Percentiles rank a stretch among this genome's conserved stretches.
These are phyloP conservation scores for Campaea margaritaria DNA, from an alignment of 2,888 invertebrate species.

Conservation along the genomic window DNA sequence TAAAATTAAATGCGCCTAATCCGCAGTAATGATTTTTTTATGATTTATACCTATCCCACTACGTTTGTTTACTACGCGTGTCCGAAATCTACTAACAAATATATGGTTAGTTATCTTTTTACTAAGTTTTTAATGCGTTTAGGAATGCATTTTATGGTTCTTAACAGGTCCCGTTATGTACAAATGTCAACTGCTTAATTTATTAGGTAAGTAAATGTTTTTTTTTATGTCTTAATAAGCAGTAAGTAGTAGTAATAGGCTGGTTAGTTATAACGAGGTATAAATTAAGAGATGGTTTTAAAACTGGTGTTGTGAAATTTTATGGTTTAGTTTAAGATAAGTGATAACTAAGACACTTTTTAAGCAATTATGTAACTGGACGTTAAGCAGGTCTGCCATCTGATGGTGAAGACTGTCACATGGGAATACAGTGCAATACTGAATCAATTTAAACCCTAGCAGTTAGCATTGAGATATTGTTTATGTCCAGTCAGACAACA, in stretches of 20 bases:
- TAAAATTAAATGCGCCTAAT: too few species aligned
- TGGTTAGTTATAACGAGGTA: constrained; percentile 31
- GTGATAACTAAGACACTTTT: constrained; percentile 12
- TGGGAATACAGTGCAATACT: too few species aligned
- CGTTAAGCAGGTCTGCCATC: background rate
- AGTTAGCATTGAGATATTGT: too few species aligned
- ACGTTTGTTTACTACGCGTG: background rate
- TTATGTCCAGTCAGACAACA: too few species aligned
- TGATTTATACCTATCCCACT: background rate
- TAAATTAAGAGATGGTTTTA: constrained; percentile 39
- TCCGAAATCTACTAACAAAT: background rate
- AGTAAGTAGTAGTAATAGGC: constrained; percentile 33
- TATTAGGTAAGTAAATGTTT: constrained; percentile 41
- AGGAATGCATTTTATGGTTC: constrained; percentile 34
- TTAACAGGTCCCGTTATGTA: constrained; percentile 32
- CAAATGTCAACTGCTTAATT: constrained; percentile 35
- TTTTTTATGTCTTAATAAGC: constrained; percentile 41
- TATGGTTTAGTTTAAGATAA: constrained; percentile 25
- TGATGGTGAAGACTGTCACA: too few species aligned
- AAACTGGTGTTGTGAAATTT: constrained; percentile 29
- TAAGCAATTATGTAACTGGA: background rate
- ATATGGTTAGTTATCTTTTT: constrained; percentile 7
- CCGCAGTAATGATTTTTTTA: too few species aligned
- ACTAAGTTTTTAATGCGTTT: constrained; percentile 22
- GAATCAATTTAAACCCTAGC: too few species aligned